phyloP scores from a whole-genome alignment of 2,113 vertebrate species.

The Daphoenositta chrysoptera region DNA sequence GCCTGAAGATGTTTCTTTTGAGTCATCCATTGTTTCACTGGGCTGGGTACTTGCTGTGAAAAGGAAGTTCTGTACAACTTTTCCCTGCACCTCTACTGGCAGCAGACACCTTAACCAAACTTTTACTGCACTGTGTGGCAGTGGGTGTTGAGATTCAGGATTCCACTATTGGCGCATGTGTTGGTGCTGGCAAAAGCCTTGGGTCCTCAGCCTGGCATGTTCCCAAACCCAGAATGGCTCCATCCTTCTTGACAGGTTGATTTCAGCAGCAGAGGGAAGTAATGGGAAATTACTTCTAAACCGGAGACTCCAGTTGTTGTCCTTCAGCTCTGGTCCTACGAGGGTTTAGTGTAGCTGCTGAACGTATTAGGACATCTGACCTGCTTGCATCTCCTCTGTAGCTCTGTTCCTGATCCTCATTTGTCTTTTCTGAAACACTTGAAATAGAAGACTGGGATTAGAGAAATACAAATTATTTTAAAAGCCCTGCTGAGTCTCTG shows the following conservation, averaged over 20 bases:
- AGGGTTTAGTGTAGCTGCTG: background rate
- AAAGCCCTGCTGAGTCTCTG: slow-evolving; percentile 19
- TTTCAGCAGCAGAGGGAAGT: background rate
- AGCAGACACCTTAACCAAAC: background rate
- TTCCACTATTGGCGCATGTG: background rate
- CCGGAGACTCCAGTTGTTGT: background rate
- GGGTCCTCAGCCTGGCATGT: background rate
- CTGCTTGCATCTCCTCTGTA: background rate
- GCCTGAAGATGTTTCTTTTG: background rate
- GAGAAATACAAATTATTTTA: slow-evolving; percentile 26
- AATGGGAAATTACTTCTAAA: background rate
- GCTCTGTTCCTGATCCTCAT: background rate
- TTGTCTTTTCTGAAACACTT: background rate
- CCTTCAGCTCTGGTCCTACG: background rate
- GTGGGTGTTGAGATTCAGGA: background rate
- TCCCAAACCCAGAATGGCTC: background rate
- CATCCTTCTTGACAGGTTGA: background rate
- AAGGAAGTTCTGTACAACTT: background rate
- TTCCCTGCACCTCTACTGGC: background rate
- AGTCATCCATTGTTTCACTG: background rate
- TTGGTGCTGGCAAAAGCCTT: background rate
- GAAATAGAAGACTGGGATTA: background rate
- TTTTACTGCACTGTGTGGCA: background rate
- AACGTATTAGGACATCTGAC: accelerated
- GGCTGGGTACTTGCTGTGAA: background rate